These are phyloP conservation scores for Melanocharis versteri DNA, from an alignment of 2,113 vertebrate genomes.

Conservation along the genomic window DNA sequence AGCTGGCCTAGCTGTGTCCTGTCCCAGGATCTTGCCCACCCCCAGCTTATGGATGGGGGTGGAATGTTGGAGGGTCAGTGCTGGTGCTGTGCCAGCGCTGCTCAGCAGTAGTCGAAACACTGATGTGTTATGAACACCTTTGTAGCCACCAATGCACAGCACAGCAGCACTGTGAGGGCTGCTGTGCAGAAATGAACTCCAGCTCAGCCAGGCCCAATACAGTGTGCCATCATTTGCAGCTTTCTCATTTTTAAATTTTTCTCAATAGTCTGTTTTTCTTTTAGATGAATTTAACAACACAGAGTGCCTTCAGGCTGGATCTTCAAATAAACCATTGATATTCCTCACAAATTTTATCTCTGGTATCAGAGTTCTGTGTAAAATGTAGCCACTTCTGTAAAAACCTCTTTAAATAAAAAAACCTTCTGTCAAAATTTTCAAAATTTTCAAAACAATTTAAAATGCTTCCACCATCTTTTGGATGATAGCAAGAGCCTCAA, in stretches of 20 bases:
- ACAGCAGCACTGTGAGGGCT: not conserved
- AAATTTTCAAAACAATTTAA: not conserved
- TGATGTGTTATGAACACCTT: not conserved
- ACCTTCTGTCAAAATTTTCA: not conserved
- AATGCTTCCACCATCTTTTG: not conserved
- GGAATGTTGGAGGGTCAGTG: not conserved
- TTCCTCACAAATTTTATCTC: not conserved
- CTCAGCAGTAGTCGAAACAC: not conserved
- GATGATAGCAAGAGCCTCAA: not conserved
- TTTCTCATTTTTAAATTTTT: not conserved
- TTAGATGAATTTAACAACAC: not conserved
- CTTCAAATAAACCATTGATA: not conserved
- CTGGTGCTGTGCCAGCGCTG: not conserved
- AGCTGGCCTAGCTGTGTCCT: not conserved
- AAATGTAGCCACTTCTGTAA: not conserved
- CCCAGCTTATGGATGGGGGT: not conserved
- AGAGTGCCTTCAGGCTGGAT: not conserved
- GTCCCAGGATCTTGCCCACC: not conserved
- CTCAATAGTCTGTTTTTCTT: not conserved
- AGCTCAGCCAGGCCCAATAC: not conserved
- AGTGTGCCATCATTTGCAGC: not conserved
- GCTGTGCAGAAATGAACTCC: not conserved
- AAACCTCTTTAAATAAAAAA: not conserved
- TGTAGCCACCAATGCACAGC: not conserved
- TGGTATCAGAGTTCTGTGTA: not conserved